Base-by-base conservation (phyloP, 1,140 invertebrate species). In the Platyscapa corneri region DNA sequence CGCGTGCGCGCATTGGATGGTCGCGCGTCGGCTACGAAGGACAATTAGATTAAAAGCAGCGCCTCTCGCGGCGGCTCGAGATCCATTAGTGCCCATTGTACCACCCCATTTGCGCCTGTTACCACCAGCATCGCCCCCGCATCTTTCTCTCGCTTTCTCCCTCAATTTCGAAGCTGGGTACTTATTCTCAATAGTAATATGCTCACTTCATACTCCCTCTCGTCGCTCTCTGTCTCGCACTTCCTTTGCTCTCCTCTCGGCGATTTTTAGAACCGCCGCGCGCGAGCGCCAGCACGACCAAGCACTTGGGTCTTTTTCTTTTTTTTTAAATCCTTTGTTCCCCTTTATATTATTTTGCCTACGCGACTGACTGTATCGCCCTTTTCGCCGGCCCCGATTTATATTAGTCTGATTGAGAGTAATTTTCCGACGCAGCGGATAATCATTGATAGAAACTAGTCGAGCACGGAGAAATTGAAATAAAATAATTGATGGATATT, bases 1-100 rank as follows among this genome's bases (percentile, higher is more conserved):
- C 10, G 27, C 32, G 46, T n/a, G 82, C 23, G 60, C 7, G 2
- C 56, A 46, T 18, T 64, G 76, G 53, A 72, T 37, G 53, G 72
- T 27, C 77, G 76, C 18, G 88, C 85, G 88, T 86, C 88, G 87
- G 89, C 90, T 90, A 89, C 88, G 90, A 89, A 92, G 92, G 92
- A 93, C 93, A 92, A 93, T 93, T 93, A 93, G 92, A 93, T 93
- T 93, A 93, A 93, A 93, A 93, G 93, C 93, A 93, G 92, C 93
- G 92, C 91, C 92, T 93, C 92, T 93, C 90, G 90, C 91, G 92
- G 91, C 92, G 89, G 92, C 93, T 93, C 91, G 93, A 93, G 92
- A 93, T 93, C 93, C 93, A 93, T 93, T 93, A 93, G 93, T 90
- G 91, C 91, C 93, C 91, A 93, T 93, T 93, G 93, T 93, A 90